Evolutionary conservation across 1,140 invertebrate genomes (phyloP).

Genomic region (Hirudo medicinalis): DNA sequence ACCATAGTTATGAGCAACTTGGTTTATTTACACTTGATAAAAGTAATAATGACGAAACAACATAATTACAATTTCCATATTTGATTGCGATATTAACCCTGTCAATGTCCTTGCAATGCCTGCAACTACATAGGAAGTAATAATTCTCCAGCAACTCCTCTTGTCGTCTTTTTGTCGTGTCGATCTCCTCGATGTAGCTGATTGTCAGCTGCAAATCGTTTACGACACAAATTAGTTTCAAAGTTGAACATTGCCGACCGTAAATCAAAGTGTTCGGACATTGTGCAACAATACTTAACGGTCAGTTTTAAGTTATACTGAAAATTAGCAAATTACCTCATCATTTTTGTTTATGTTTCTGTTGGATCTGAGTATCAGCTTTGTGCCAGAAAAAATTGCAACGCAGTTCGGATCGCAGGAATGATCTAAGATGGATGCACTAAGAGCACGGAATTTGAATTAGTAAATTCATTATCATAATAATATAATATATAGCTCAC

Average conservation of each 20-base stretch:
- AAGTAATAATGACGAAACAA: too few species aligned
- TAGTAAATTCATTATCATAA: neutral
- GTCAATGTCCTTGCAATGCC: neutral
- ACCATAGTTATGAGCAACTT: neutral
- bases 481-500: neutral
- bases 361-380: neutral
- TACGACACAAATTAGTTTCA: neutral
- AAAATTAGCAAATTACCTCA: neutral
- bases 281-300: too few species aligned
- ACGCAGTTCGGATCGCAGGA: neutral
- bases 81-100: neutral
- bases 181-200: neutral
- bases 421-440: slow-evolving; percentile 3
- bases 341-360: neutral
- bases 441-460: neutral
- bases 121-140: neutral
- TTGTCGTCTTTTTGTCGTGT: neutral
- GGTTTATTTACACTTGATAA: neutral
- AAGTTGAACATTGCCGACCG: too few species aligned
- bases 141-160: neutral
- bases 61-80: neutral
- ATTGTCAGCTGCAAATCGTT: neutral
- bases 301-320: neutral
- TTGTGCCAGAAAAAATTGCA: neutral
- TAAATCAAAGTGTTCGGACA: too few species aligned